A percentile compares a stretch with the other conserved stretches of the same genome.
phyloP scores from a whole-genome alignment of 2,888 invertebrate species.

The Polymixis lichenea region DNA sequence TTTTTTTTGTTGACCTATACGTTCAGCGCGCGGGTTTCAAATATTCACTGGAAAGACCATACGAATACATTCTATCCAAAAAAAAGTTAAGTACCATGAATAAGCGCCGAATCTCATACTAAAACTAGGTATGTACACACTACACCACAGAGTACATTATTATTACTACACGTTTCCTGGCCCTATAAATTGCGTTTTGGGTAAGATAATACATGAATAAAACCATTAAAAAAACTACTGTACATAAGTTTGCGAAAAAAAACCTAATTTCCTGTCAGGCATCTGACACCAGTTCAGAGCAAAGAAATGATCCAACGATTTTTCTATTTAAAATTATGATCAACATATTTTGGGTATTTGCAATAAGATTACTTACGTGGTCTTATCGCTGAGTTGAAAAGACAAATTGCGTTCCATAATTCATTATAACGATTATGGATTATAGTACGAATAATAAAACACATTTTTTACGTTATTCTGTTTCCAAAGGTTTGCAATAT shows the following conservation, averaged over 20 bases:
- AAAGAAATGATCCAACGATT: not conserved
- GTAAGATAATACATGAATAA: too few relatives aligned
- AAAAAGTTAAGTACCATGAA: too few relatives aligned
- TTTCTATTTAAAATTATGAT: not conserved
- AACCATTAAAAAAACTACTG: too few relatives aligned
- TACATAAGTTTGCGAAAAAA: too few relatives aligned
- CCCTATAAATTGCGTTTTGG: not conserved
- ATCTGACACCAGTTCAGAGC: not conserved
- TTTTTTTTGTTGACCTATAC: too few relatives aligned
- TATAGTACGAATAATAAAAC: not conserved
- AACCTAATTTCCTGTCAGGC: not conserved
- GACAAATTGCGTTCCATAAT: conserved; percentile 18
- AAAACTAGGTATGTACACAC: too few relatives aligned
- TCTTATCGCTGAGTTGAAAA: conserved; percentile 2
- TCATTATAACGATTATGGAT: not conserved
- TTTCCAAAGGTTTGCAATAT: not conserved
- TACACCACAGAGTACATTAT: too few relatives aligned
- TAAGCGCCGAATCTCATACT: too few relatives aligned
- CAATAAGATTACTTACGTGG: conserved; percentile 19
- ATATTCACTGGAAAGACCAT: too few relatives aligned
- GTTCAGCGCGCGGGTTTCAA: too few relatives aligned
- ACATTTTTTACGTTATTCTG: not conserved
- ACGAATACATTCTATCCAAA: too few relatives aligned
- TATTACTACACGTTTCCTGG: too few relatives aligned
- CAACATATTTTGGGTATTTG: not conserved